phyloP scores from a whole-genome alignment of 2,797 vertebrate genomes.

The Poeciliopsis presidionis region DNA sequence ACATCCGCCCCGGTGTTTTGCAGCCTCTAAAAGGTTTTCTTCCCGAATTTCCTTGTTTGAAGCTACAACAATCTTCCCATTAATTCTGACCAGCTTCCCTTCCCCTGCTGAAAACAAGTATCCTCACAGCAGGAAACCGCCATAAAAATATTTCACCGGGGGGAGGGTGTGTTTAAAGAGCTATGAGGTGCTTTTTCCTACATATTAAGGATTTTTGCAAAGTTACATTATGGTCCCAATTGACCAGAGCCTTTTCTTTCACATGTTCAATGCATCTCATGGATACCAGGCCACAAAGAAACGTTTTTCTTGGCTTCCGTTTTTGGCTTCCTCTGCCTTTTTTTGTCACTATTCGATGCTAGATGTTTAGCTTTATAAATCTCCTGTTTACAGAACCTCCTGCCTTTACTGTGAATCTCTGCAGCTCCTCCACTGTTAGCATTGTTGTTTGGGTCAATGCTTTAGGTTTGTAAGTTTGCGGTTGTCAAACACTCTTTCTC shows the following conservation, averaged over 20 bases:
- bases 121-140: not conserved
- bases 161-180: not conserved
- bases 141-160: not conserved
- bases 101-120: constrained; percentile 1
- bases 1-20: not conserved
- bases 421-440: not conserved
- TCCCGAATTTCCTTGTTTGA: not conserved
- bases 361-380: not conserved
- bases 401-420: not conserved
- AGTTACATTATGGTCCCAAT: not conserved
- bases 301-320: not conserved
- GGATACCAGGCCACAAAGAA: not conserved
- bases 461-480: not conserved
- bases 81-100: constrained; percentile 1
- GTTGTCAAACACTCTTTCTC: not conserved
- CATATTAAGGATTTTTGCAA: not conserved
- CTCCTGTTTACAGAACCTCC: not conserved
- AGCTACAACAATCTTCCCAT: not conserved
- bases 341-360: not conserved
- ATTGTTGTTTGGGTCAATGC: not conserved
- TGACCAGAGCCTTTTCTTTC: not conserved
- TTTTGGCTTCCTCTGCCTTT: not conserved
- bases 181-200: not conserved
- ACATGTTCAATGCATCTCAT: not conserved
- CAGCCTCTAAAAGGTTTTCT: not conserved